A percentile compares a stretch with the other conserved stretches of the same genome.
These are phyloP conservation scores for Apamea monoglypha DNA, from an alignment of 2,888 invertebrate species.

Conservation along the genomic window DNA sequence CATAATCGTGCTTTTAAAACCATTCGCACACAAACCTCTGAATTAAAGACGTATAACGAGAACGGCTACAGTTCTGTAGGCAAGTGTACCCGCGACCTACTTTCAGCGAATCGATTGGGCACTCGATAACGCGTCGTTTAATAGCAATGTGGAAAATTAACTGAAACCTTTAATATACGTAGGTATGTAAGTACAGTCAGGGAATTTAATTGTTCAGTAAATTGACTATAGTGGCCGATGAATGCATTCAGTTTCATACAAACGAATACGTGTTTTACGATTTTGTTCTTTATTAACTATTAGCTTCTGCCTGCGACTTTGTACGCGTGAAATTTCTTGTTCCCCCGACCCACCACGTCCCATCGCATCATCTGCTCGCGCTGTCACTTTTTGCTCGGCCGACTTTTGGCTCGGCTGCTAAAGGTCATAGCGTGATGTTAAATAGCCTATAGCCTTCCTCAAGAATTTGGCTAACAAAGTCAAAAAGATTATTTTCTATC, in stretches of 20 bases:
- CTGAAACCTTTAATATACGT: constrained; percentile 14
- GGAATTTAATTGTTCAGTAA: background rate
- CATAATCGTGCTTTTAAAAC: constrained; percentile 50
- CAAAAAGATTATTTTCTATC: too few species aligned
- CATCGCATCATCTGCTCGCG: too few species aligned
- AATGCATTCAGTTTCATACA: background rate
- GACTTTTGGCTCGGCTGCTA: too few species aligned
- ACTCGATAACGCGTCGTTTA: constrained; percentile 74
- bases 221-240: background rate
- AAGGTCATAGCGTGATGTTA: too few species aligned
- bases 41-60: constrained; percentile 46
- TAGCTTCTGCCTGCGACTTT: too few species aligned
- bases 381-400: too few species aligned
- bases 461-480: too few species aligned
- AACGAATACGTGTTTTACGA: too few species aligned
- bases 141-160: constrained; percentile 75
- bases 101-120: constrained; percentile 75
- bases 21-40: constrained; percentile 26
- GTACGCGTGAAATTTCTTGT: too few species aligned
- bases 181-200: background rate
- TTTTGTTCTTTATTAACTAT: too few species aligned
- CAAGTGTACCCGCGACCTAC: constrained; percentile 68
- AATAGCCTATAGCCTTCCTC: too few species aligned
- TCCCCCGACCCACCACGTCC: too few species aligned
- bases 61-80: constrained; percentile 45